phyloP scores from a whole-genome alignment of 2,113 vertebrate species.

The Galbula dea region DNA sequence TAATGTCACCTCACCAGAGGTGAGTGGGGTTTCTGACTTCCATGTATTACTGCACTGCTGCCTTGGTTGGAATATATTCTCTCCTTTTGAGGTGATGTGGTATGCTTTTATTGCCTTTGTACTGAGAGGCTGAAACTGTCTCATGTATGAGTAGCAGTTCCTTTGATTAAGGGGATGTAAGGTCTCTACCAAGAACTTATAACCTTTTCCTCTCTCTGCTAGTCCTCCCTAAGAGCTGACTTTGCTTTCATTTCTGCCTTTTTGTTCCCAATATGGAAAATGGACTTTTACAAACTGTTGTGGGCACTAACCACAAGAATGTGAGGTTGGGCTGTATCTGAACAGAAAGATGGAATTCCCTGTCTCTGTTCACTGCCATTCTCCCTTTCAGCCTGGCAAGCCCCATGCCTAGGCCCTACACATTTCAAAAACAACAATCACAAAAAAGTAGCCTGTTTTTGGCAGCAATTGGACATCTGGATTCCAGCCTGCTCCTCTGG shows the following conservation, averaged over 20 bases:
- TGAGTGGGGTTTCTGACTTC: neutral
- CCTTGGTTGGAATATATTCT: neutral
- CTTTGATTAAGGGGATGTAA: neutral
- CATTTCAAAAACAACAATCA: neutral
- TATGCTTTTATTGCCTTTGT: neutral
- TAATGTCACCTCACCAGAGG: neutral
- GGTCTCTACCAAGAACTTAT: neutral
- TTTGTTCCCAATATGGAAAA: neutral
- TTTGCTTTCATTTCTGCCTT: neutral
- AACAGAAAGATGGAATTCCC: neutral
- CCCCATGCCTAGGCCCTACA: neutral
- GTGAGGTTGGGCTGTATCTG: neutral
- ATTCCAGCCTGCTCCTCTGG: neutral
- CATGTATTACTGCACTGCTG: neutral
- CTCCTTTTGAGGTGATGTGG: neutral
- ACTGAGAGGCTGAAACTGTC: neutral
- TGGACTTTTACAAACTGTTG: neutral
- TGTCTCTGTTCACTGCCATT: neutral
- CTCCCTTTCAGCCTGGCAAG: neutral
- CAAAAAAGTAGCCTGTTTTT: neutral
- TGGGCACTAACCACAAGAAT: neutral
- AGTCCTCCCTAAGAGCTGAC: neutral
- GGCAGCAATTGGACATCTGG: neutral
- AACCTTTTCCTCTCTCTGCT: neutral
- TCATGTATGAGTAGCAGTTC: neutral